phyloP scores from a whole-genome alignment of 2,113 vertebrate genomes.

The Paramormyrops kingsleyae region DNA sequence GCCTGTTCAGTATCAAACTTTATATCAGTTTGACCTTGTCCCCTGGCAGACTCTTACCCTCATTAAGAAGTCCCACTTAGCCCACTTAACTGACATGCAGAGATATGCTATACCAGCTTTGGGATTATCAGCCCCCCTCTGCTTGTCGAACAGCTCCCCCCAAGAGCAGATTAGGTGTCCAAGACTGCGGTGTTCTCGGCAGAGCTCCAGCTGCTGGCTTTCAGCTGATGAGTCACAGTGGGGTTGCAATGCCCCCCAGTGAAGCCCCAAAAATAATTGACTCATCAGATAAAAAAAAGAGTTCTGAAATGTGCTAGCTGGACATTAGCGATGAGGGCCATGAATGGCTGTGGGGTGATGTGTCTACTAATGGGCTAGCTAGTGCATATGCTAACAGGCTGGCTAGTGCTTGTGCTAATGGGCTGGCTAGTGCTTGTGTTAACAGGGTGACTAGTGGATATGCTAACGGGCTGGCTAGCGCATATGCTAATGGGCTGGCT shows the following conservation, averaged over 20 bases:
- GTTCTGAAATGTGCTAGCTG: background rate
- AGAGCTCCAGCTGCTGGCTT: background rate
- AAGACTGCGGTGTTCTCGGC: background rate
- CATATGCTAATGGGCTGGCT: background rate
- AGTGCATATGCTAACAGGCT: background rate
- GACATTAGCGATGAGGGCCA: background rate
- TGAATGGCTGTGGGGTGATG: background rate
- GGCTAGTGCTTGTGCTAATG: background rate
- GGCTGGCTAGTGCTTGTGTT: background rate
- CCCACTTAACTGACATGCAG: background rate
- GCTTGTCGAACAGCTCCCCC: background rate
- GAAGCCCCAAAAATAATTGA: background rate
- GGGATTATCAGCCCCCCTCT: background rate
- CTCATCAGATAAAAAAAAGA: background rate
- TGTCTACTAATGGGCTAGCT: background rate
- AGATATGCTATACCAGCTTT: conserved; percentile 9
- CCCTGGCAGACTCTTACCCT: background rate
- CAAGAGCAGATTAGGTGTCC: conserved; percentile 1
- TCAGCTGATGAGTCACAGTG: conserved; percentile 3
- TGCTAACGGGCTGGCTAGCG: background rate
- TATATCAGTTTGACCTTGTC: conserved; percentile 6
- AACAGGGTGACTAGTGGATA: background rate
- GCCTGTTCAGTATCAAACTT: background rate
- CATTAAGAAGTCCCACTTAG: background rate
- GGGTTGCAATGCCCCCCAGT: background rate